Conservation (phyloP, 2,113 vertebrate genomes). For the Hystrix cristata region DNA sequence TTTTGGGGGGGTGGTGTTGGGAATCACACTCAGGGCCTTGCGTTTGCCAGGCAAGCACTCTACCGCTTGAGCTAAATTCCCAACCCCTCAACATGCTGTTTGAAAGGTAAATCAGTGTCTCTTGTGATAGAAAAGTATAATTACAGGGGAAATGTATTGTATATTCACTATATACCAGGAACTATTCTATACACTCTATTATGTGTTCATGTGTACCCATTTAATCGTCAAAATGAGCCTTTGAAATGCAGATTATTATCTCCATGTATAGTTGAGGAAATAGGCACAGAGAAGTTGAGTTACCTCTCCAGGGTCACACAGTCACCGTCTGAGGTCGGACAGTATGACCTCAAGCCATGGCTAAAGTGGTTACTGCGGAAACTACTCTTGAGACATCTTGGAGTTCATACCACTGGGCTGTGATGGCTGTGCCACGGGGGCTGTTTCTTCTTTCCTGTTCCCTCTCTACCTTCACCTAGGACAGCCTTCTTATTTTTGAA, state of each 20-base stretch:
- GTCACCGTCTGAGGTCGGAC: not conserved
- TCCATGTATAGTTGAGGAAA: not conserved
- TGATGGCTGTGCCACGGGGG: not conserved
- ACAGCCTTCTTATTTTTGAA: not conserved
- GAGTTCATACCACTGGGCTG: not conserved
- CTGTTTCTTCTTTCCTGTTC: not conserved
- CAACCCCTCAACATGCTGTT: not conserved
- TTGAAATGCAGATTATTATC: not conserved
- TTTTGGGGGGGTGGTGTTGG: no score
- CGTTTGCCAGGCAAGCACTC: no score
- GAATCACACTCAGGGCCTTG: no score
- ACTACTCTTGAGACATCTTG: not conserved
- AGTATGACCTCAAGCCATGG: not conserved
- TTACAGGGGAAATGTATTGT: not conserved
- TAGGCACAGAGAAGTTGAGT: not conserved
- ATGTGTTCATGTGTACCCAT: not conserved
- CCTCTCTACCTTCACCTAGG: not conserved
- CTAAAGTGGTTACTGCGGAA: not conserved
- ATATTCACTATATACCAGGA: not conserved
- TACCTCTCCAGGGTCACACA: not conserved
- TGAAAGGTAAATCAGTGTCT: not conserved
- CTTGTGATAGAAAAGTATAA: not conserved
- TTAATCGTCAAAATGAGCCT: not conserved
- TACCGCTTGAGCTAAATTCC: no score
- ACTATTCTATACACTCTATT: not conserved